Evolutionary conservation across 30 jellyfish, hydroid and myxozoan genomes (phyloP), one percentile per base, ranked within the genome.

Genomic region (Clytia hemisphaerica): DNA sequence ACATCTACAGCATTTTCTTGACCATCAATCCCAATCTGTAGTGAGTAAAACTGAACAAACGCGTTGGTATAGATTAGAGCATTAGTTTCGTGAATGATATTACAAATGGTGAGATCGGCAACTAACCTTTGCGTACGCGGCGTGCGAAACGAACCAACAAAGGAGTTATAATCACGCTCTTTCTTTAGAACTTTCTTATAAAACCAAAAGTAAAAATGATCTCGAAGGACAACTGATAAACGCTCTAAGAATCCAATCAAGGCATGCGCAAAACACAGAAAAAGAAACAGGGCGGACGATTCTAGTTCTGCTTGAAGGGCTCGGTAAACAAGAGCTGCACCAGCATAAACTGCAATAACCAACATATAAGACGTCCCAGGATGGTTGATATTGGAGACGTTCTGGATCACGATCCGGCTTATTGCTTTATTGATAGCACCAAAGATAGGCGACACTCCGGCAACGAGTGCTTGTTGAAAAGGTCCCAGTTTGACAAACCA

Each of bases 181-280:
- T 44, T 28, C 30, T 21, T 57, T 21, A 57, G 33, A 0, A 57
- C 33, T 33, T 57, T 57, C 33, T 57, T 57, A 33, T 57, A 57
- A 33, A 57, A 57, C 70, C 70, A 57, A 57, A 57, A 37, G 33
- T 57, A 57, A 57, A 57, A 21, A 33, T 57, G 70, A 57, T 57
- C 70, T 33, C 70, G 27, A 6, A 57, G 48, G 19, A 21, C 50
- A 57, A 57, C 70, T n/a, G 70, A 57, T 22, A 57, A 44, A 1
- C 70, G 37, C 30, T 57, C 70, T n/a, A 57, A 30, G 27, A 57
- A 30, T 57, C 70, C 70, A 57, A 57, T 44, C 5, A 21, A 57
- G 26, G 44, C 70, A 57, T 57, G 70, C 4, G 70, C 70, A 5
- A 57, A 22, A 33, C 70, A 57, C 16, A 57, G 33, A 6, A 57